Conservation (phyloP, 2,888 invertebrate genomes). For the Pristionchus mayeri region DNA sequence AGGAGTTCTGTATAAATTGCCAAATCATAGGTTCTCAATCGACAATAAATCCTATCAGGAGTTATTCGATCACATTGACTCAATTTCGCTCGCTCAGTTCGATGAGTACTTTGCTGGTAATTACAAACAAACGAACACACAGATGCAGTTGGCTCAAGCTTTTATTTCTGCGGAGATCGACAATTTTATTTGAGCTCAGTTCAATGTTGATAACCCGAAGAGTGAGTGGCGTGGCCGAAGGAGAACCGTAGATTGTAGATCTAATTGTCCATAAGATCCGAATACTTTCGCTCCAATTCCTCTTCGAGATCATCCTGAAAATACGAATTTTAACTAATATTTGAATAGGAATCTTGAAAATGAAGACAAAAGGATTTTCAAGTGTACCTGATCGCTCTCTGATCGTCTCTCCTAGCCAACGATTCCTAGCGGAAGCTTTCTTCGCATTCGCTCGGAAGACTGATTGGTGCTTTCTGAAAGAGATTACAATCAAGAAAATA, state of each 20-base stretch:
- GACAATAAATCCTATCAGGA: no score
- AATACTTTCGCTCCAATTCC: slow-evolving; percentile 17
- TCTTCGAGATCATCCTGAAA: slow-evolving; percentile 11
- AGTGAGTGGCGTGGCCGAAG: neutral
- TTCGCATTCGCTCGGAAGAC: slow-evolving; percentile 17
- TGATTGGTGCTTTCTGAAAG: slow-evolving; percentile 22
- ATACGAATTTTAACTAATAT: neutral
- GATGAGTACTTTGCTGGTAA: no score
- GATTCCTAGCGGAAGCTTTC: slow-evolving; percentile 12
- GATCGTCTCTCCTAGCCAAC: neutral
- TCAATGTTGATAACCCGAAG: neutral
- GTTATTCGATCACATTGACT: no score
- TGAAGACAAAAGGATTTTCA: neutral
- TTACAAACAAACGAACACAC: no score
- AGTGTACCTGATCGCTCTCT: neutral
- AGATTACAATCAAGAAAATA: neutral
- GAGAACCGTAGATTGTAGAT: neutral
- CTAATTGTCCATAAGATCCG: neutral
- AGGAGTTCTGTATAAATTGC: no score
- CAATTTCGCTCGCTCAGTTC: no score
- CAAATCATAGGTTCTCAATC: no score
- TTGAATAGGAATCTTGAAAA: neutral
- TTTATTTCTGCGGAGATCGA: neutral
- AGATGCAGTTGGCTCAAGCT: no score
- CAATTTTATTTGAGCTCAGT: neutral